Percentiles rank a stretch among this genome's conserved stretches.
Conservation (phyloP, 1,140 invertebrate genomes). For the Pseudomyrmex concolor region DNA sequence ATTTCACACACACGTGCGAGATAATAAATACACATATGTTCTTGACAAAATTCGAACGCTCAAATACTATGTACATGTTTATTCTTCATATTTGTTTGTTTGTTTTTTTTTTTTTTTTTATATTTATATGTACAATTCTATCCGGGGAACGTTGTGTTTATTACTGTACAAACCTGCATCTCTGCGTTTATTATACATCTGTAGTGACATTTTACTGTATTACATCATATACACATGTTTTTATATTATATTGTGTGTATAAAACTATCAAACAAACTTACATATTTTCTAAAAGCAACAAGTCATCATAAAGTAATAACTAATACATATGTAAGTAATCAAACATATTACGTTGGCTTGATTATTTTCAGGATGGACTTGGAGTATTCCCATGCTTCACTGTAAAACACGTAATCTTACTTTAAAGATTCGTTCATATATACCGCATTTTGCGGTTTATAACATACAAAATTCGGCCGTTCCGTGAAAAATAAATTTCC, state of each 20-base stretch:
- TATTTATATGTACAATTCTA: slow-evolving; percentile 13
- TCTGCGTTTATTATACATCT: slow-evolving; percentile 64
- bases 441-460: neutral
- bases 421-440: slow-evolving; percentile 10
- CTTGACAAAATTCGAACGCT: neutral
- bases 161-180: slow-evolving; percentile 72
- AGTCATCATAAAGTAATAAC: slow-evolving; percentile 58
- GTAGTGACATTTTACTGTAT: slow-evolving; percentile 57
- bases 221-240: slow-evolving; percentile 67
- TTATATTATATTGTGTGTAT: slow-evolving; percentile 52
- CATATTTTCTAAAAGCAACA: slow-evolving; percentile 58
- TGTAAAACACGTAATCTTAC: slow-evolving; percentile 71
- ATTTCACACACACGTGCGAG: neutral
- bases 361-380: slow-evolving; percentile 81
- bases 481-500: too few relatives aligned
- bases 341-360: slow-evolving; percentile 75
- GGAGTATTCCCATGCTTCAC: slow-evolving; percentile 82
- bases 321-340: slow-evolving; percentile 58
- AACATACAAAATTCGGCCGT: neutral
- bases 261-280: slow-evolving; percentile 68
- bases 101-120: slow-evolving; percentile 70
- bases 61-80: slow-evolving; percentile 68
- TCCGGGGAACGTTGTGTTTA: slow-evolving; percentile 51
- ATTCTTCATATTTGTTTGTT: slow-evolving; percentile 37
- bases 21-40: neutral